These are phyloP conservation scores for Drosophila fungiperda DNA, from an alignment of 2,888 invertebrate genomes.

Conservation along the genomic window DNA sequence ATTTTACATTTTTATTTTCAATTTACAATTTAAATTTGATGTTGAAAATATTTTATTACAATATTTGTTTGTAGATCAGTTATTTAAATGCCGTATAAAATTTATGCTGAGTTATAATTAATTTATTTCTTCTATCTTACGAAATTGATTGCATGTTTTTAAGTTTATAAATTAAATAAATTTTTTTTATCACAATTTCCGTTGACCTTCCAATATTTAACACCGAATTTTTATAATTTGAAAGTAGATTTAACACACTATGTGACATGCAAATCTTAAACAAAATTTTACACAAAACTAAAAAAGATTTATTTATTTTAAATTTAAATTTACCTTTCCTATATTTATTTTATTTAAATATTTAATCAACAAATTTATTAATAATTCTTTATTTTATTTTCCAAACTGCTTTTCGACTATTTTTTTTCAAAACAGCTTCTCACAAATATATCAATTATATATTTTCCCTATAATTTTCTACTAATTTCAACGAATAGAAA, in stretches of 20 bases:
- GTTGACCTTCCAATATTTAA: background rate
- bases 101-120: background rate
- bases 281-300: too few species aligned
- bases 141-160: background rate
- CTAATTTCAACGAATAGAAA: slow-evolving; percentile 17
- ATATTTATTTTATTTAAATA: background rate
- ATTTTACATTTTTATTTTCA: background rate
- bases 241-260: background rate
- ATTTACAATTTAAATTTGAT: background rate
- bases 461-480: slow-evolving; percentile 8
- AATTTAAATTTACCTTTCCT: background rate
- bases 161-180: background rate
- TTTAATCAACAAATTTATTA: background rate
- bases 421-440: background rate
- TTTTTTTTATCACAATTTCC: background rate
- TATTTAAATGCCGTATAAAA: background rate
- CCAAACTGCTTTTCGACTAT: background rate
- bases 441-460: background rate
- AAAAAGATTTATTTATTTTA: too few species aligned
- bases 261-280: too few species aligned
- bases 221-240: background rate
- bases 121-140: background rate
- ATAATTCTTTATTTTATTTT: background rate
- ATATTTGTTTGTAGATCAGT: background rate
- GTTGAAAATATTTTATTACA: background rate